A percentile compares a stretch with the other conserved stretches of the same genome.
Evolutionary conservation across 2,888 invertebrate genomes (phyloP).

Genomic region (Lottia scabra): DNA sequence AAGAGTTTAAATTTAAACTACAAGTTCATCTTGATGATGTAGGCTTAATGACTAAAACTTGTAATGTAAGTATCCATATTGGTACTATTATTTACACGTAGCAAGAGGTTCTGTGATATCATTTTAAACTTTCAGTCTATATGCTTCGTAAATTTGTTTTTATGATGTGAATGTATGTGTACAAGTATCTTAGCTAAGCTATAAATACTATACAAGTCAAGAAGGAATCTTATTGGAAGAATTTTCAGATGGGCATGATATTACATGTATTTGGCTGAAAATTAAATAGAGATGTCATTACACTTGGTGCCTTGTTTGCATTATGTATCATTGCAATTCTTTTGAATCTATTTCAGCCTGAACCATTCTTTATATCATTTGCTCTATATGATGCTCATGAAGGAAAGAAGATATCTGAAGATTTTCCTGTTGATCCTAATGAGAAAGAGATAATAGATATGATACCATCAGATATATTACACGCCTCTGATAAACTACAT

Average conservation of each 20-base stretch:
- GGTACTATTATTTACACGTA: no score
- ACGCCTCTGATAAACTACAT: constrained; percentile 52
- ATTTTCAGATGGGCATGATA: neutral
- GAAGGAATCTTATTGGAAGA: no score
- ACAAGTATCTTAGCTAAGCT: no score
- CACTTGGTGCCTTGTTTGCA: neutral
- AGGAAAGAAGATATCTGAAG: constrained; percentile 90
- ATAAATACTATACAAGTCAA: no score
- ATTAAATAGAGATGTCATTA: no score
- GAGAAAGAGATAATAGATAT: constrained; percentile 57
- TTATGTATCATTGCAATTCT: neutral
- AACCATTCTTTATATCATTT: constrained; percentile 92
- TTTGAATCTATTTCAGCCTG: constrained; percentile 75
- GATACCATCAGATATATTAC: constrained; percentile 59
- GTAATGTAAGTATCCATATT: constrained; percentile 55
- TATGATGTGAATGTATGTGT: no score
- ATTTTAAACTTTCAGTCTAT: no score
- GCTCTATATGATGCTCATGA: constrained; percentile 90
- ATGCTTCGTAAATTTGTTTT: no score
- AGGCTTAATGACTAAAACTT: constrained; percentile 74
- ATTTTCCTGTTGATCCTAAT: constrained; percentile 78
- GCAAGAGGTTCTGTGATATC: no score
- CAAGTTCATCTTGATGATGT: constrained; percentile 85
- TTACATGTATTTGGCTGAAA: neutral
- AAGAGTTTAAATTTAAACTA: constrained; percentile 85